These are phyloP conservation scores for Myopa testacea DNA, from an alignment of 2,888 invertebrate genomes.

Conservation along the genomic window DNA sequence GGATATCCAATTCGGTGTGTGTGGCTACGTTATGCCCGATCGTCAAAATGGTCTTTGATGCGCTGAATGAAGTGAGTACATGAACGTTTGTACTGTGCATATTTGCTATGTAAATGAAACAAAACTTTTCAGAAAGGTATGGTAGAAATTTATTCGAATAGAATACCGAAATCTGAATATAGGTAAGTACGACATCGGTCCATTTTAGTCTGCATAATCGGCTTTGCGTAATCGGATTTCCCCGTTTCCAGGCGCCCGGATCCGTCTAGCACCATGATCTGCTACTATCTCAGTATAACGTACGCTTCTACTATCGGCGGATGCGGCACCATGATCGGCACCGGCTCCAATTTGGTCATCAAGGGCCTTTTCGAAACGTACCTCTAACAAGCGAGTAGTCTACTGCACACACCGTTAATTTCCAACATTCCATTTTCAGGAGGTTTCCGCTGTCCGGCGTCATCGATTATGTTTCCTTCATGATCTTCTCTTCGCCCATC, in stretches of 20 bases:
- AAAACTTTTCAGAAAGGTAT: constrained; percentile 37
- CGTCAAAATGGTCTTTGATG: constrained; percentile 80
- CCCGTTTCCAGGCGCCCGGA: constrained; percentile 47
- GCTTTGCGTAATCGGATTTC: not conserved
- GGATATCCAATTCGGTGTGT: constrained; percentile 92
- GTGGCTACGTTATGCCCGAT: constrained; percentile 93
- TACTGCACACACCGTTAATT: not conserved
- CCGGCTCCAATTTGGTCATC: constrained; percentile 81
- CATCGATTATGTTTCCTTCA: constrained; percentile 46
- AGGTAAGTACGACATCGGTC: constrained; percentile 22
- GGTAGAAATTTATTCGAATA: constrained; percentile 21
- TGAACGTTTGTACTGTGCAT: not conserved
- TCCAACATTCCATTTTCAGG: constrained; percentile 31
- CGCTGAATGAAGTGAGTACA: constrained; percentile 76
- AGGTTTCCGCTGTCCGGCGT: constrained; percentile 45
- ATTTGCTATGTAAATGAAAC: not conserved
- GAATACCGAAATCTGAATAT: not conserved
- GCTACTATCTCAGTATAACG: constrained; percentile 79
- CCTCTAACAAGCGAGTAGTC: not conserved
- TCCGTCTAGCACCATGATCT: constrained; percentile 77
- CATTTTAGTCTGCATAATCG: not conserved
- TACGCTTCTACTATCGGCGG: constrained; percentile 81
- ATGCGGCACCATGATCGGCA: constrained; percentile 78
- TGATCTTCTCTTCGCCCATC: constrained; percentile 44
- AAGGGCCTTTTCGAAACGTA: constrained; percentile 77